These are phyloP conservation scores for Zosterops hypoxanthus DNA, from an alignment of 2,113 vertebrate species.

Conservation along the genomic window DNA sequence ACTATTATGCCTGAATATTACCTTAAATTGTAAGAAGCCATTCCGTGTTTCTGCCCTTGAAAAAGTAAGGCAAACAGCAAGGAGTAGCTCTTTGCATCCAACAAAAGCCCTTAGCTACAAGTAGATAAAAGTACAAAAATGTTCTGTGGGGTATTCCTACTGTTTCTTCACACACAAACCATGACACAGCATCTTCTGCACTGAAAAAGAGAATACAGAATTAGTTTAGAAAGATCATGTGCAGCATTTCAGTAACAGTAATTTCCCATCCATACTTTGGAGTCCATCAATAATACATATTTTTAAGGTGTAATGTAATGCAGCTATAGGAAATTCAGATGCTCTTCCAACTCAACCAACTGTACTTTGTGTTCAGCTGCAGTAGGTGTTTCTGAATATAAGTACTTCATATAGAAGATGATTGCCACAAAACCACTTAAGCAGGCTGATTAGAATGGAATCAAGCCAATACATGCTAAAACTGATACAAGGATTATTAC, in stretches of 20 bases:
- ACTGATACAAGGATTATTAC: not conserved
- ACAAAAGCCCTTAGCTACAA: not conserved
- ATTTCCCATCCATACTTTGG: not conserved
- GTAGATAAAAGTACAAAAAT: not conserved
- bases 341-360: not conserved
- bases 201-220: not conserved
- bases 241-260: not conserved
- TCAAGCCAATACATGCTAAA: not conserved
- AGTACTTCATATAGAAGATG: not conserved
- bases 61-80: not conserved
- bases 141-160: not conserved
- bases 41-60: not conserved
- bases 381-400: not conserved
- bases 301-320: not conserved
- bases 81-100: not conserved
- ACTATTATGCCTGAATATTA: not conserved
- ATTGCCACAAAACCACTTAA: conserved; percentile 16
- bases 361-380: not conserved
- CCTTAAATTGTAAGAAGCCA: not conserved
- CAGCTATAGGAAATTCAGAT: not conserved
- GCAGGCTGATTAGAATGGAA: not conserved
- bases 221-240: not conserved
- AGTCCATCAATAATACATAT: not conserved
- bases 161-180: not conserved
- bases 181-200: not conserved